Percentiles rank a stretch among this genome's conserved stretches.
These are phyloP conservation scores for Latrodectus hesperus DNA, from an alignment of 2,888 invertebrate genomes.

Conservation along the genomic window DNA sequence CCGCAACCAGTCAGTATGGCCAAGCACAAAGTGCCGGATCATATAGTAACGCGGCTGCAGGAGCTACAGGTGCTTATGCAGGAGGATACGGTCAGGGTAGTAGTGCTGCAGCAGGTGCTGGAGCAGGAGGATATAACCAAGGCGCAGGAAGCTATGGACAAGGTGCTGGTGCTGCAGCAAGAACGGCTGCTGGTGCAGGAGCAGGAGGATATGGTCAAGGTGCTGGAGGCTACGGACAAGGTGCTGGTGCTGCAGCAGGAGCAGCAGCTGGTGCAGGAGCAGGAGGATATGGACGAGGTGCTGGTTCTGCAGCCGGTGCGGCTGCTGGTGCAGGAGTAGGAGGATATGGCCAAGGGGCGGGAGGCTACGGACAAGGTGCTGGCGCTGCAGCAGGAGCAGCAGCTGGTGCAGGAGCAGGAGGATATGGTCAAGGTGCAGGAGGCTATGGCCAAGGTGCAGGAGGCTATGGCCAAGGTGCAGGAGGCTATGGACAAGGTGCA, in stretches of 20 bases:
- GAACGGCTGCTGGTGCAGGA: neutral
- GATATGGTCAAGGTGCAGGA: neutral
- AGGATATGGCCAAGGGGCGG: neutral
- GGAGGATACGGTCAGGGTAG: neutral
- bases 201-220: neutral
- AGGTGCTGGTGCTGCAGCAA: neutral
- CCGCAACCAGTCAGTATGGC: neutral
- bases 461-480: neutral
- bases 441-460: conserved; percentile 3
- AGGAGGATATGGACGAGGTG: neutral
- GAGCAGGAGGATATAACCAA: neutral
- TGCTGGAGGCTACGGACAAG: neutral
- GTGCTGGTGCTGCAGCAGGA: neutral
- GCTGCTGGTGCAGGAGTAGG: neutral
- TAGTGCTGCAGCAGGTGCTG: neutral
- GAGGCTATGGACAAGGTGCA: neutral
- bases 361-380: neutral
- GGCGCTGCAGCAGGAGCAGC: neutral
- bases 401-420: neutral
- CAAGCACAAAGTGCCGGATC: neutral
- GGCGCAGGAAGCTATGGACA: neutral
- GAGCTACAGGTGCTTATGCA: neutral
- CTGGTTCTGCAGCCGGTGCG: neutral
- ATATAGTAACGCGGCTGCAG: neutral
- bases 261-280: conserved; percentile 1